phyloP scores from a whole-genome alignment of 2,888 invertebrate genomes.

The Elgonia sp. region DNA sequence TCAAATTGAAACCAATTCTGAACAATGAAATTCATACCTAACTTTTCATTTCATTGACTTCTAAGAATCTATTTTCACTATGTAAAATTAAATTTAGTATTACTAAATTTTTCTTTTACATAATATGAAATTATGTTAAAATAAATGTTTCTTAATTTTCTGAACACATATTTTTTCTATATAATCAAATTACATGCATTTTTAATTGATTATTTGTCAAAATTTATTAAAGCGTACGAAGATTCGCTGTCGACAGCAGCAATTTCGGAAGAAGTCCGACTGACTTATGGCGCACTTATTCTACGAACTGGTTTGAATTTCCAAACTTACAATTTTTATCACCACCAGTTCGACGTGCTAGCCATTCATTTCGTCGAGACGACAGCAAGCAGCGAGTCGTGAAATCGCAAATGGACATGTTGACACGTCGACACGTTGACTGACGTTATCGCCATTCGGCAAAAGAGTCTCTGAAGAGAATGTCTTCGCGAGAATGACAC shows the following conservation, averaged over 20 bases:
- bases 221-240: slow-evolving; percentile 25
- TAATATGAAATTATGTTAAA: too few relatives aligned
- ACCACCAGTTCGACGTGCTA: slow-evolving; percentile 58
- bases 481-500: slow-evolving; percentile 57
- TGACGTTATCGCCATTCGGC: slow-evolving; percentile 66
- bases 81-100: too few relatives aligned
- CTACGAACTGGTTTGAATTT: slow-evolving; percentile 66
- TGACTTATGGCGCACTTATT: slow-evolving; percentile 65
- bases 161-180: too few relatives aligned
- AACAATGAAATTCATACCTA: too few relatives aligned
- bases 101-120: too few relatives aligned
- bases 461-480: slow-evolving; percentile 56
- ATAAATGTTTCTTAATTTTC: too few relatives aligned
- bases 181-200: too few relatives aligned
- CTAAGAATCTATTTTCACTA: too few relatives aligned
- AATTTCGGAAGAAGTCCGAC: slow-evolving; percentile 55
- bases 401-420: slow-evolving; percentile 72
- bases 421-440: slow-evolving; percentile 64
- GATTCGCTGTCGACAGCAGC: slow-evolving; percentile 42
- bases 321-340: slow-evolving; percentile 73
- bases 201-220: slow-evolving; percentile 29
- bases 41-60: too few relatives aligned
- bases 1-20: too few relatives aligned
- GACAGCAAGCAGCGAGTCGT: slow-evolving; percentile 70
- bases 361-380: slow-evolving; percentile 65